Base-by-base conservation (phyloP, 2,113 vertebrate genomes). In the Donacobius atricapilla region DNA sequence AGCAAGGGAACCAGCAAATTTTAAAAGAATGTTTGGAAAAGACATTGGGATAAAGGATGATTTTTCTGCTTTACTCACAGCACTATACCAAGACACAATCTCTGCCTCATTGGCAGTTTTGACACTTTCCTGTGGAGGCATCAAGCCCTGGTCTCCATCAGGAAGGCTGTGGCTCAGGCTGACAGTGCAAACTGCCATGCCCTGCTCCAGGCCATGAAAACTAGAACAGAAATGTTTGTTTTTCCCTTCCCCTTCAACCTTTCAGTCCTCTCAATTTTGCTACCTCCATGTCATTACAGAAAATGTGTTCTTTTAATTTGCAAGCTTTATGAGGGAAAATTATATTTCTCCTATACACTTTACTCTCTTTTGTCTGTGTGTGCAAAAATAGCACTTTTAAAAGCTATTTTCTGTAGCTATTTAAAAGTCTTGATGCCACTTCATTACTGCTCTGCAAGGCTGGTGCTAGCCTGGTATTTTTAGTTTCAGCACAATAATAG, bases 341-440 rank as follows among this genome's bases (percentile, higher is more conserved):
- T 57, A 9, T 75, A 45, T 76, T 95, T 90, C 54, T 92, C 54
- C 40, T 68, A 18, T 54, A 73, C 4, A 7, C 45, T 90, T 87
- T n/a, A n/a, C 12, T 53, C 65, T 70, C 45, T 30, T 69, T 63
- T 77, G 15, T n/a, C 7, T 35, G 17, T 53, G 54, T 16, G 7
- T n/a, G 33, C 60, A 50, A 54, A 93, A 91, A 80, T 71, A 57
- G 64, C 58, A 73, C 39, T 87, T 93, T 45, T 33, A 37, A 82
- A 85, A 94, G 79, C 82, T 91, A 63, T 90, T 79, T 94, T 91
- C 57, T 77, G 19, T 54, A 73, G 45, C 44, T 94, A 82, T 69
- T 93, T 93, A 85, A 71, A 84, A 93, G 63, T 33, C 79, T 83
- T 66, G n/a, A 45, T 85, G 66, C n/a, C 6, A 47, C 54, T 84